A percentile compares a stretch with the other conserved stretches of the same genome.
Evolutionary conservation across 2,797 vertebrate species (phyloP).

Genomic region (Nasua narica): DNA sequence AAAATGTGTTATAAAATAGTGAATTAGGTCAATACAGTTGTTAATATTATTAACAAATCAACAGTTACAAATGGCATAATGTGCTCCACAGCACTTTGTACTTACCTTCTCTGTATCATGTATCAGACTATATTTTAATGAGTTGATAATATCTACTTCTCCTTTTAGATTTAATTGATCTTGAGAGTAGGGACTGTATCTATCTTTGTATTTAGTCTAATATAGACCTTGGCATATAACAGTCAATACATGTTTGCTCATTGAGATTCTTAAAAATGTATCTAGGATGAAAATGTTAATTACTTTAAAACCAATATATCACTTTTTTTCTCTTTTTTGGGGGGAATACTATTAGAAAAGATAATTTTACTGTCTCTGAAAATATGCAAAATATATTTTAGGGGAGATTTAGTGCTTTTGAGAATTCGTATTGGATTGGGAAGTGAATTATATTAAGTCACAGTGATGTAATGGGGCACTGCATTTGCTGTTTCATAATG

Average conservation of each 20-base stretch:
- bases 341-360: conserved; percentile 7
- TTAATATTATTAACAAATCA: conserved; percentile 33
- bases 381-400: conserved; percentile 5
- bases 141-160: conserved; percentile 26
- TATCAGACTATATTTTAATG: conserved; percentile 26
- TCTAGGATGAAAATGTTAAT: conserved; percentile 12
- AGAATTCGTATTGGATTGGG: conserved; percentile 11
- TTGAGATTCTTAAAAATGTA: not conserved
- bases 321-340: not conserved
- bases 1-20: conserved; percentile 23
- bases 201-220: conserved; percentile 25
- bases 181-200: not conserved
- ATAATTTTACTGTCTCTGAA: conserved; percentile 33
- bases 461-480: not conserved
- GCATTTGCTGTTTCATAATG: not conserved
- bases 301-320: conserved; percentile 16
- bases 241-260: conserved; percentile 16
- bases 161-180: not conserved
- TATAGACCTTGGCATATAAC: not conserved
- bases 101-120: not conserved
- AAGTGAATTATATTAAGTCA: not conserved
- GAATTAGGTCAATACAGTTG: conserved; percentile 10
- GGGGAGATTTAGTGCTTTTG: conserved; percentile 11
- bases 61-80: not conserved
- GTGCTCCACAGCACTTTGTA: not conserved